Evolutionary conservation across 2,888 invertebrate genomes (phyloP), one percentile per base, ranked within the genome.

Genomic region (Drosophila mercatorum): DNA sequence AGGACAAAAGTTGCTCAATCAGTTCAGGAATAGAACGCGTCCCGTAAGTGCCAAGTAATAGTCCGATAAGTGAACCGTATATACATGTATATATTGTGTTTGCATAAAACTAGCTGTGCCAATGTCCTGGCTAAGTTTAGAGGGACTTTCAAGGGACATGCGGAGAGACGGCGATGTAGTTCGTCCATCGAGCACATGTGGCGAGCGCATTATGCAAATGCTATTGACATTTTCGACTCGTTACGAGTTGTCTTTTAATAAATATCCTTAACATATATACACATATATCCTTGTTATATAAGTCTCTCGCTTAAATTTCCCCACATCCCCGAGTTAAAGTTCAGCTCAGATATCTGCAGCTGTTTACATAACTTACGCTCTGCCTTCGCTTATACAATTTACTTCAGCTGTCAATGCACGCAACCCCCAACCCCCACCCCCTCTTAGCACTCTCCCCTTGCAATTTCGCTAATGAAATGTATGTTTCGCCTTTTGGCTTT

Each of bases 401-500:
- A 57, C 60, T 47, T 11, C 17, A 10, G 56, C 52, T 61, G 51
- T 34, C 67, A 75, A 36, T 70, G 51, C 36, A 57, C 43, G 36
- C 62, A 65, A 60, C 79, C 66, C 65, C 75, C 51, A 55, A 6
- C 17, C 22, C 11, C 73, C 40, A 55, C 22, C 11, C 0, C 2
- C 31, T 3, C 3, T 2, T 34, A 0, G 7, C 11, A 5, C n/a
- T 17, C 38, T 8, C 44, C 7, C 38, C 1, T 43, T 59, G 43
- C 80, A 62, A 80, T 78, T 72, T 76, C 43, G 28, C 63, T 78
- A 78, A 78, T 78, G 78, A 78, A 78, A 79, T 71, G 51, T 51
- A 51, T 55, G 38, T 49, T 3, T 34, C 26, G 41, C 34, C 47
- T 44, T 47, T 47, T 69, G 66, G 67, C 49, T 66, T 56, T 52